These are phyloP conservation scores for Spilogale gracilis DNA, from an alignment of 2,113 vertebrate genomes.

Conservation along the genomic window DNA sequence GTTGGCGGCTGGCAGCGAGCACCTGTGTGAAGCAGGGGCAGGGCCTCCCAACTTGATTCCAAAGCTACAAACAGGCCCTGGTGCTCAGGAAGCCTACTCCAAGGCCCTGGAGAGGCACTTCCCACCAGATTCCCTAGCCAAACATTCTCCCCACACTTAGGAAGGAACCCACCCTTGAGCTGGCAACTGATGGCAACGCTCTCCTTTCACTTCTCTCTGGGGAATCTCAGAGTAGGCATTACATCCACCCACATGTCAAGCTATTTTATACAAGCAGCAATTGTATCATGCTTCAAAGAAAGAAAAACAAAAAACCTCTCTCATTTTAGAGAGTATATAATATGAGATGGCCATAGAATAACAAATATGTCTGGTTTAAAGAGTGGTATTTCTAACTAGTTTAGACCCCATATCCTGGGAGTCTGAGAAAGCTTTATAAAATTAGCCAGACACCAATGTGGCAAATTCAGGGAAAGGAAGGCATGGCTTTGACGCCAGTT, in stretches of 20 bases:
- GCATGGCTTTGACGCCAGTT: neutral
- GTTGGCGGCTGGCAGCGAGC: neutral
- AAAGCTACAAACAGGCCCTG: neutral
- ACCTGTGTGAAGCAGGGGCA: neutral
- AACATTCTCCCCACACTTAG: neutral
- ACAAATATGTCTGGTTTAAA: conserved; percentile 51
- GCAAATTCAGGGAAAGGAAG: neutral
- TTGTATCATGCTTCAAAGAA: conserved; percentile 66
- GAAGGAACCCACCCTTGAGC: neutral
- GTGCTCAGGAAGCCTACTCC: neutral
- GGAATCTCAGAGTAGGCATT: conserved; percentile 61
- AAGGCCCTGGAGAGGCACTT: neutral
- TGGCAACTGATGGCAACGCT: neutral
- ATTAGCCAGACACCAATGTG: neutral
- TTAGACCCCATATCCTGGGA: neutral
- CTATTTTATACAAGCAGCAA: conserved; percentile 70
- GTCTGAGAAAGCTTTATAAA: conserved; percentile 2
- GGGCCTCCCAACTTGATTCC: neutral
- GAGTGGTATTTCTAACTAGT: neutral
- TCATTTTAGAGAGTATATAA: conserved; percentile 72
- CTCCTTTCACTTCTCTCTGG: neutral
- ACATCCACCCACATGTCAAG: conserved; percentile 36
- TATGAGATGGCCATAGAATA: neutral
- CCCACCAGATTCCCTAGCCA: neutral
- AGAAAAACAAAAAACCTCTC: neutral